Conservation (phyloP, 1,140 invertebrate species). For the Pseudomyrmex flavicornis region DNA sequence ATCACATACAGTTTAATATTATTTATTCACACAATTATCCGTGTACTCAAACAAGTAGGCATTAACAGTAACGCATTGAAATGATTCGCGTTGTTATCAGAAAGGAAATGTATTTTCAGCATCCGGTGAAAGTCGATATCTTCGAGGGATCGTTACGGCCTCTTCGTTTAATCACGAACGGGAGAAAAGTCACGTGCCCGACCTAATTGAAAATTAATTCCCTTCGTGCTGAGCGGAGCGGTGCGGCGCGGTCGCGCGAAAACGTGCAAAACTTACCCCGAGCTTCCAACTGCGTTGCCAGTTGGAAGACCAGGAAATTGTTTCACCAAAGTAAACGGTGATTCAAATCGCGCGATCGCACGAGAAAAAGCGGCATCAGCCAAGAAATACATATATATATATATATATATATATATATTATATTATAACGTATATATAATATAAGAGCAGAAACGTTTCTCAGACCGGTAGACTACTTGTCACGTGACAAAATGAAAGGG, state of each 20-base stretch:
- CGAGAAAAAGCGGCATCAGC: neutral
- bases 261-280: conserved; percentile 23
- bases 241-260: conserved; percentile 7
- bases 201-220: conserved; percentile 53
- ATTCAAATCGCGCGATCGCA: conserved; percentile 11
- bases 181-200: neutral
- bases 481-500: neutral
- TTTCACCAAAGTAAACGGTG: conserved; percentile 6
- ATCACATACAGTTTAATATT: conserved; percentile 4
- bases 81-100: neutral
- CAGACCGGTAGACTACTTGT: neutral
- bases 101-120: neutral
- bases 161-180: conserved; percentile 43
- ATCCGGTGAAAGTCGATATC: conserved; percentile 9
- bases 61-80: neutral
- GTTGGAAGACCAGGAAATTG: conserved; percentile 6
- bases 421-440: neutral
- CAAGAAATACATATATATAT: neutral
- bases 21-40: neutral
- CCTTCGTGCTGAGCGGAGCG: conserved; percentile 5
- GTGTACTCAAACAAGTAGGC: neutral
- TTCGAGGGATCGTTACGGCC: neutral
- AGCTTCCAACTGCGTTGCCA: neutral
- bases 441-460: no score
- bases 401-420: no score